phyloP scores from a whole-genome alignment of 1,140 invertebrate genomes.

The Halyomorpha halys region DNA sequence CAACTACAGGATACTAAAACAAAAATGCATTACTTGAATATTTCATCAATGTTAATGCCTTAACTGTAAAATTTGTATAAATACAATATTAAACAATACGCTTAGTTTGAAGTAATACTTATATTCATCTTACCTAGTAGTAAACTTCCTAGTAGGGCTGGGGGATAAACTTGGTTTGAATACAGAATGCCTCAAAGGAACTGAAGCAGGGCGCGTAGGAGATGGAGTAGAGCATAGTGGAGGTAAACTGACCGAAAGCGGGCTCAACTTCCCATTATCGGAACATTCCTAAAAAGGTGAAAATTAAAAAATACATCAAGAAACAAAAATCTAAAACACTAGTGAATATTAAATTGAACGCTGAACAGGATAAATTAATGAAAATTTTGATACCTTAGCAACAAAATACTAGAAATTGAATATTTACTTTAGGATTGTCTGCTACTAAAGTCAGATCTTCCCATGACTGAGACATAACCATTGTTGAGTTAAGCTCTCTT shows the following conservation, averaged over 20 bases:
- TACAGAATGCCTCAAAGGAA: constrained; percentile 27
- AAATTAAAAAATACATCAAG: not conserved
- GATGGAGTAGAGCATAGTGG: constrained; percentile 52
- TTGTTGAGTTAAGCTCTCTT: constrained; percentile 71
- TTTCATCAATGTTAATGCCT: no score
- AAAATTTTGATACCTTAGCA: no score
- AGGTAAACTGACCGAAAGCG: constrained; percentile 27
- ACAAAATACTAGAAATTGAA: not conserved
- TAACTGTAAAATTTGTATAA: no score
- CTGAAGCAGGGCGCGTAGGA: constrained; percentile 41
- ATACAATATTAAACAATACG: no score
- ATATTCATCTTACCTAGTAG: constrained; percentile 43
- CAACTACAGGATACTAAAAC: no score
- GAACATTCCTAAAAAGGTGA: not conserved
- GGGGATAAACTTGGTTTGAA: constrained; percentile 55
- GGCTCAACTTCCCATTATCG: constrained; percentile 1
- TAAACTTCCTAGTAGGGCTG: constrained; percentile 70
- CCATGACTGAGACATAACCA: constrained; percentile 84
- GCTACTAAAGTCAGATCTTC: constrained; percentile 71
- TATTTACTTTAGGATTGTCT: constrained; percentile 37
- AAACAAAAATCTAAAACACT: no score
- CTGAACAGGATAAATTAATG: no score
- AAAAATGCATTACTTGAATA: no score
- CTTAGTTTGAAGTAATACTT: not conserved
- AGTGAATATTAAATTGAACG: not conserved